Evolutionary conservation across 2,888 invertebrate species (phyloP).

Genomic region (Eilema caniola): DNA sequence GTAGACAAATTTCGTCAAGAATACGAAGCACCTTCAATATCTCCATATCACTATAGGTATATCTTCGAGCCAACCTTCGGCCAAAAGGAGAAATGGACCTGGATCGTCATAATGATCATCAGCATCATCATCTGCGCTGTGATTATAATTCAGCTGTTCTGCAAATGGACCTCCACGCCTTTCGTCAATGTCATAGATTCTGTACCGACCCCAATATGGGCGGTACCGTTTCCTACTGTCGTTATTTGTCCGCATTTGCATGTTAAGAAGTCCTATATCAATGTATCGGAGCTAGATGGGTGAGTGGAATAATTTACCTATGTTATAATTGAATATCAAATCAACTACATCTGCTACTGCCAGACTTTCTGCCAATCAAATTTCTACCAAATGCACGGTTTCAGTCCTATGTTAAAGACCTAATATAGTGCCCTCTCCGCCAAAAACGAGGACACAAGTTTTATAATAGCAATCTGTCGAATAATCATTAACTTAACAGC

Average conservation of each 20-base stretch:
- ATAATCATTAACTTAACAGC: no score
- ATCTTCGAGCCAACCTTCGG: constrained; percentile 80
- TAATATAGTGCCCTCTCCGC: no score
- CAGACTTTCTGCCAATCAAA: no score
- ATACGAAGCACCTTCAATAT: no score
- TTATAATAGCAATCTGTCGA: no score
- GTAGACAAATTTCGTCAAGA: no score
- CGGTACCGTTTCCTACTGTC: constrained; percentile 81
- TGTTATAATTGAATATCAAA: neutral
- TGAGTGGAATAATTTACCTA: constrained; percentile 47
- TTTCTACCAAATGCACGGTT: no score
- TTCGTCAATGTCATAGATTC: constrained; percentile 83
- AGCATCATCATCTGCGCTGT: constrained; percentile 75
- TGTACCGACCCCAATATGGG: constrained; percentile 79
- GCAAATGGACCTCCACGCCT: constrained; percentile 78
- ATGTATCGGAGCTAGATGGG: constrained; percentile 71
- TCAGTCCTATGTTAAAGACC: no score
- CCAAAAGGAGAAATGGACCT: constrained; percentile 70
- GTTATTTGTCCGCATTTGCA: constrained; percentile 80
- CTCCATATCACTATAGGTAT: constrained; percentile 64
- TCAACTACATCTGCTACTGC: no score
- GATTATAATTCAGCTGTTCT: constrained; percentile 74
- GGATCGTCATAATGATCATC: constrained; percentile 75
- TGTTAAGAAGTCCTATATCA: constrained; percentile 70
- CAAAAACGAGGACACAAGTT: no score